A percentile compares a stretch with the other conserved stretches of the same genome.
Evolutionary conservation across 2,113 vertebrate genomes (phyloP).

Genomic region (Trematomus loennbergii): DNA sequence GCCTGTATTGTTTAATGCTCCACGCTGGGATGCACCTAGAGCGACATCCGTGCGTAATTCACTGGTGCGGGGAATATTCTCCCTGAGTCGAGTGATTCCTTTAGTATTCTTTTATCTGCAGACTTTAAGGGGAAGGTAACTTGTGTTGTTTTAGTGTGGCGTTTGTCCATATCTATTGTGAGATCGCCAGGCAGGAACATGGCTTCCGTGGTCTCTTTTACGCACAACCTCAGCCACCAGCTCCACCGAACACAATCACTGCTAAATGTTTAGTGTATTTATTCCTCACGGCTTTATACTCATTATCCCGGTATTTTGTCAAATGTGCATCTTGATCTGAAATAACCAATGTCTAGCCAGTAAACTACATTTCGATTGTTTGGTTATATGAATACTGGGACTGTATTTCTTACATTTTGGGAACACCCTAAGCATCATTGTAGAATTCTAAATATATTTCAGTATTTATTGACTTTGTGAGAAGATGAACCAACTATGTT

Average conservation of each 20-base stretch:
- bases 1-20: slow-evolving; percentile 43
- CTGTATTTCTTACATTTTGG: not conserved
- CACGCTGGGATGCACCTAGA: not conserved
- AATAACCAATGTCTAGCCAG: too few relatives aligned
- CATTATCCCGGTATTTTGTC: not conserved
- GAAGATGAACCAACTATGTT: not conserved
- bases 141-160: not conserved
- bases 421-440: not conserved
- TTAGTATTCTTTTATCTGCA: not conserved
- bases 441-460: not conserved
- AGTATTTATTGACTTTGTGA: not conserved
- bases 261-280: not conserved
- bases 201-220: slow-evolving; percentile 56
- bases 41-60: slow-evolving; percentile 9
- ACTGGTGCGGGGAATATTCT: not conserved
- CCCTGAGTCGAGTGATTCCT: not conserved
- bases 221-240: slow-evolving; percentile 13
- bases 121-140: not conserved
- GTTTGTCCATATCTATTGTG: slow-evolving; percentile 6
- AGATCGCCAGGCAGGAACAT: slow-evolving; percentile 35
- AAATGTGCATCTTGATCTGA: not conserved
- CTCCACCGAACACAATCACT: not conserved
- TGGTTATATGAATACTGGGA: not conserved
- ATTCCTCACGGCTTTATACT: not conserved
- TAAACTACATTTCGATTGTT: not conserved